Conservation (phyloP, 2,113 vertebrate species). For the Hemicordylus capensis region DNA sequence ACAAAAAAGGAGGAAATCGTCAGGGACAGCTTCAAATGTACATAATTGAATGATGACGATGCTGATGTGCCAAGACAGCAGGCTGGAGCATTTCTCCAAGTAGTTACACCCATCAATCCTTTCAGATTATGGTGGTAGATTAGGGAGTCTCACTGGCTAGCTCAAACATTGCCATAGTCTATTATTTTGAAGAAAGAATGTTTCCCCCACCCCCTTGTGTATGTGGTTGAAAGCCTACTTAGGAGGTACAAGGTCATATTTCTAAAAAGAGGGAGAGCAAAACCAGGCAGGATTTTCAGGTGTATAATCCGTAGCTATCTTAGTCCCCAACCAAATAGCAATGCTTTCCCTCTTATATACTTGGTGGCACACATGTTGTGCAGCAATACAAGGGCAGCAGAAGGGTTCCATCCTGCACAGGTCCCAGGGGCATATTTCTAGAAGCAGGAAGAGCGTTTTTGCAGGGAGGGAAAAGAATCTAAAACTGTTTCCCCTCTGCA, state of each 20-base stretch:
- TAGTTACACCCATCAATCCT: conserved; percentile 8
- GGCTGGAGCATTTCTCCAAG: neutral
- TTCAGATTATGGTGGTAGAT: conserved; percentile 1
- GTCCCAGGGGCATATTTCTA: too few species aligned
- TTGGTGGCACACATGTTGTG: too few species aligned
- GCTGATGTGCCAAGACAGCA: conserved; percentile 6
- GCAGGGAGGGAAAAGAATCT: too few species aligned
- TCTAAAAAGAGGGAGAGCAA: neutral
- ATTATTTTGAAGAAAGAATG: conserved; percentile 16
- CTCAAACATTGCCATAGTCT: neutral
- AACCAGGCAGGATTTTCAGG: neutral
- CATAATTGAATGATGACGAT: neutral
- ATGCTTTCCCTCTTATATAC: neutral
- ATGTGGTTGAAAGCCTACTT: neutral
- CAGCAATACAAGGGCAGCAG: too few species aligned
- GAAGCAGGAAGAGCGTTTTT: too few species aligned
- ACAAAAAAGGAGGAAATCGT: neutral
- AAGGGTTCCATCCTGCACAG: too few species aligned
- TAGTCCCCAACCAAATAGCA: neutral
- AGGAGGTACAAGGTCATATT: neutral
- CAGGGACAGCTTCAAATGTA: neutral
- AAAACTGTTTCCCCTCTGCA: too few species aligned
- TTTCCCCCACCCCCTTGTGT: neutral
- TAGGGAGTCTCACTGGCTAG: neutral
- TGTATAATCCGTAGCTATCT: neutral